Percentiles rank a stretch among this genome's conserved stretches.
Evolutionary conservation across 2,797 vertebrate species (phyloP).

Genomic region (Rhodeus uyekii): DNA sequence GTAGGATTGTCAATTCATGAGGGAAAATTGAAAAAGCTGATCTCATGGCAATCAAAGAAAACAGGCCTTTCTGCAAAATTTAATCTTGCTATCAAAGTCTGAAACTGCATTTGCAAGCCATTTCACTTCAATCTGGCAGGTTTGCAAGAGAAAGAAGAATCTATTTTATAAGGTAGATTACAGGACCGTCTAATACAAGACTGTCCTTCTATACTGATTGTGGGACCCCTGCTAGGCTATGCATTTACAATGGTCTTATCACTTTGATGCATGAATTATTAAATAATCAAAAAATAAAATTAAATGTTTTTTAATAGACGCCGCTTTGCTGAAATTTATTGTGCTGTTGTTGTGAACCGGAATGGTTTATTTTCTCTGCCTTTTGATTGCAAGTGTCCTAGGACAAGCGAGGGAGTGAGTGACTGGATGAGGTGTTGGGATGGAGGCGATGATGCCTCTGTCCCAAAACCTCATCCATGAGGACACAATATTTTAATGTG

Average conservation of each 20-base stretch:
- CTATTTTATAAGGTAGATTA: no score
- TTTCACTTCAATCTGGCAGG: slow-evolving; percentile 9
- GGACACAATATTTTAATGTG: no score
- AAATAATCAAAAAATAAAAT: no score
- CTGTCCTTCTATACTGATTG: not conserved
- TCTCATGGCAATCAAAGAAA: slow-evolving; percentile 2
- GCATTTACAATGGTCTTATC: not conserved
- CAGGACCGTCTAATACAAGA: not conserved
- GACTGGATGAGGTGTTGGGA: no score
- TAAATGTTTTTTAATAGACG: no score
- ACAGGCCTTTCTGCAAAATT: slow-evolving; percentile 5
- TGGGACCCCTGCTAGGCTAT: not conserved
- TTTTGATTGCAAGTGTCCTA: no score
- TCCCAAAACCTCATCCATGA: no score
- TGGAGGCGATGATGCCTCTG: no score
- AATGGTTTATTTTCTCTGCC: no score
- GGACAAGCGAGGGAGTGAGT: no score
- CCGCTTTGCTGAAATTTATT: no score
- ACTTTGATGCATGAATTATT: not conserved
- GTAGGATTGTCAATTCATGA: slow-evolving; percentile 13
- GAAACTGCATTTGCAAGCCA: not conserved
- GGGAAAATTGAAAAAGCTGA: slow-evolving; percentile 15
- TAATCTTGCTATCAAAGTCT: slow-evolving; percentile 29
- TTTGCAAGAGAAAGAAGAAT: slow-evolving; percentile 8
- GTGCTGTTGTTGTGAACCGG: no score